Percentiles rank a stretch among this genome's conserved stretches.
These are phyloP conservation scores for Anthopleura xanthogrammica DNA, from an alignment of 92 coral and sea anemone genomes.

Conservation along the genomic window DNA sequence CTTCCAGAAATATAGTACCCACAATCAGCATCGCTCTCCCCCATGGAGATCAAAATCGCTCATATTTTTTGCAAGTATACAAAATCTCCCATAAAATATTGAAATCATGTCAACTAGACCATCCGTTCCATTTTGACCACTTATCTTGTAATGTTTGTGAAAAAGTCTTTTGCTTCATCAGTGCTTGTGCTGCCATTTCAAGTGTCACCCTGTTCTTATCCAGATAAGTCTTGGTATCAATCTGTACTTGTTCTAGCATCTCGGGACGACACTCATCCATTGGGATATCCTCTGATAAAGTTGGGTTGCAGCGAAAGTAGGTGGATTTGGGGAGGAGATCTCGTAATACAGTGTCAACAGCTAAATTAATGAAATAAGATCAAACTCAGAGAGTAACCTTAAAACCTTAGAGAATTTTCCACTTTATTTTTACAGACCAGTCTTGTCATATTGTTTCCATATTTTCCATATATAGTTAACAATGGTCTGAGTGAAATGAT, in stretches of 20 bases:
- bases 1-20: no score
- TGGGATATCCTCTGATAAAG: slow-evolving; percentile 80
- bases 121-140: slow-evolving; percentile 52
- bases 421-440: no score
- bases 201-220: slow-evolving; percentile 61
- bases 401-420: background rate
- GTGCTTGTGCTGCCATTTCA: slow-evolving; percentile 48
- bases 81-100: background rate
- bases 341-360: slow-evolving; percentile 83
- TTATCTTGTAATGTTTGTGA: slow-evolving; percentile 63
- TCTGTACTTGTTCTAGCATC: slow-evolving; percentile 73
- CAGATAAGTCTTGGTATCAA: slow-evolving; percentile 74
- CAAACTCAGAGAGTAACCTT: background rate
- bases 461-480: no score
- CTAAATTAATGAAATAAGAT: slow-evolving; percentile 27
- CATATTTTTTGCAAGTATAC: background rate
- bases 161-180: slow-evolving; percentile 56
- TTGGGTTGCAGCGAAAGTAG: slow-evolving; percentile 86
- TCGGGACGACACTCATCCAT: slow-evolving; percentile 87
- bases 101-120: background rate
- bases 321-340: slow-evolving; percentile 81
- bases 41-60: no score
- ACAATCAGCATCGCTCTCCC: no score
- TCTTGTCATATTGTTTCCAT: no score
- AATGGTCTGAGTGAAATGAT: no score